These are phyloP conservation scores for Nymphalis polychloros DNA, from an alignment of 2,888 invertebrate genomes.

Conservation along the genomic window DNA sequence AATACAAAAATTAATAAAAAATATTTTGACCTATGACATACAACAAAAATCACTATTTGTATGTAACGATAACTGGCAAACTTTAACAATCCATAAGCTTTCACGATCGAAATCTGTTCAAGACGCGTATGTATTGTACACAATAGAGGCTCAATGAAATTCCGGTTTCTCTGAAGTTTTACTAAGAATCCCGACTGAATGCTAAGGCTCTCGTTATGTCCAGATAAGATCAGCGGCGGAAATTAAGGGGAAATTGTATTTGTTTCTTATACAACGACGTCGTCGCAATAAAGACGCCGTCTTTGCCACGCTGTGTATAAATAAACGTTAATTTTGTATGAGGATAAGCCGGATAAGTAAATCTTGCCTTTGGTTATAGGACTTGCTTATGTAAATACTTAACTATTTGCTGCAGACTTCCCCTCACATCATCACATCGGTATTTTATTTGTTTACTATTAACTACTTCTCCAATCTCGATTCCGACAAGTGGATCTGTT, in stretches of 20 bases:
- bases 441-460: constrained; percentile 25
- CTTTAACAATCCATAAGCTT: constrained; percentile 8
- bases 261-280: constrained; percentile 72
- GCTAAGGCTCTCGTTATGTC: constrained; percentile 67
- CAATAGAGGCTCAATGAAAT: constrained; percentile 54
- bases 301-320: constrained; percentile 49
- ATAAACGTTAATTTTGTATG: constrained; percentile 57
- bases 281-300: constrained; percentile 62
- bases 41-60: too few relatives aligned
- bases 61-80: background rate
- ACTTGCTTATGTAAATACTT: constrained; percentile 29
- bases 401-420: constrained; percentile 27
- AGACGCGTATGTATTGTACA: constrained; percentile 24
- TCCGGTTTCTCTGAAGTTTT: constrained; percentile 60
- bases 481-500: too few relatives aligned
- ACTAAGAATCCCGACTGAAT: constrained; percentile 60
- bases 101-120: constrained; percentile 7
- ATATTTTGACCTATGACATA: too few relatives aligned
- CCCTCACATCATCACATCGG: constrained; percentile 13
- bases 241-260: constrained; percentile 80
- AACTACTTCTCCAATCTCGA: background rate
- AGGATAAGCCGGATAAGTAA: constrained; percentile 39
- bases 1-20: too few relatives aligned
- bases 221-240: constrained; percentile 74
- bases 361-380: constrained; percentile 32